Evolutionary conservation across 1,140 invertebrate genomes (phyloP), one percentile per base, ranked within the genome.

Genomic region (Lamellibrachia luymesi): DNA sequence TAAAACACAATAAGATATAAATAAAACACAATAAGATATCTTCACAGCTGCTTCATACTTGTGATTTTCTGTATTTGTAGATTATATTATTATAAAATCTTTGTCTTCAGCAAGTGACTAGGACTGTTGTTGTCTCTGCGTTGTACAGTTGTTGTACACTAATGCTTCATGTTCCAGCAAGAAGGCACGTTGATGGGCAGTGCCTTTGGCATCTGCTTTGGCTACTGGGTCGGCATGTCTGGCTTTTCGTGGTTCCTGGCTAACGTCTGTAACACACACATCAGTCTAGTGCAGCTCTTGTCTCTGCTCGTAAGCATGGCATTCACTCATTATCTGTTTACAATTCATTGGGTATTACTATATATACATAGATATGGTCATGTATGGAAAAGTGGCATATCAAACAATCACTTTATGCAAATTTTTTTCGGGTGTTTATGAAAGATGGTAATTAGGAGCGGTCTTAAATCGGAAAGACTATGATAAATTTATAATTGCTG

Each of bases 151-250:
- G 27, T 91, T 91, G 1, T 10, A 91, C 49, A 4, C 51, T 91
- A 13, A 50, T n/a, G 17, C 2, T 91, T 49, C 2, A n/a, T 91
- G 90, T 94, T 94, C n/a, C 94, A 96, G 96, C 95, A 96, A 94
- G 96, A 96, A 94, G 96, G 96, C 7, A 96, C 96, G 90, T 94
- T 96, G 93, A 96, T 96, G 95, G 96, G 96, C 5, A 96, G 96
- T 92, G 96, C 96, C 5, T 96, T 96, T 95, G 95, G 95, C 51
- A 95, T 96, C 7, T 96, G 96, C 94, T 96, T 96, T 94, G 95
- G 95, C 2, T 96, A 96, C 94, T 96, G 96, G 96, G 93, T 96
- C 49, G 96, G 96, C 4, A 94, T 94, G 1, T 95, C 96, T 52
- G 94, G 94, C 52, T 93, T 96, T 13, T 92, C 96, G 1, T 96